Evolutionary conservation across 2,113 vertebrate species (phyloP), one percentile per base, ranked within the genome.

Genomic region (Pitta sordida): DNA sequence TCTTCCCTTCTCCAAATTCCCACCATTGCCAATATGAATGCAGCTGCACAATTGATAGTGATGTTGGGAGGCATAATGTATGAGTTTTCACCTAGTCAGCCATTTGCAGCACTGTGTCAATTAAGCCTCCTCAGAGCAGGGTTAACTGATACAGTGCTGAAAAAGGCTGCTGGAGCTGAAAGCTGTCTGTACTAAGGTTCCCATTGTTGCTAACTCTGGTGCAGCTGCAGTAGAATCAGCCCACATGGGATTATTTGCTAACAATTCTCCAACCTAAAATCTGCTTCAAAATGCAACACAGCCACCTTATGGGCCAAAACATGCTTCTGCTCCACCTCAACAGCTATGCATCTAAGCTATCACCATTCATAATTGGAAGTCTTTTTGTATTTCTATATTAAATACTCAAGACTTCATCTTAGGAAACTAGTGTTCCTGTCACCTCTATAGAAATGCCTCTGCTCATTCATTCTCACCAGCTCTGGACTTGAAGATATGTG

Each of bases 71-170:
- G 85, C 83, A 85, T 91, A 93, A 96, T 91, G 92, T 89, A 92
- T 56, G 87, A 88, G 87, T 95, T 95, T 95, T 96, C 93, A 93
- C 96, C 91, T 95, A 26, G 29, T 94, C 90, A 95, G 93, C 75
- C 87, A 86, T 95, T 94, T 96, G 94, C 85, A 96, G 85, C 60
- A 52, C 94, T 95, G 87, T 94, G 94, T 93, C 94, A 96, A 96
- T 96, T 96, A 96, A 96, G 93, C 95, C 76, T 94, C 83, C 93
- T 95, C 90, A 93, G 94, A 93, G 87, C 82, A 91, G 91, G 87
- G 94, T 96, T 96, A 96, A 96, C 94, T 90, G 96, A 96, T 95
- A 94, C 68, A 95, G 85, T 90, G 94, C 91, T 95, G 89, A 91
- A 95, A 95, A 91, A 55, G 83, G 88, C 95, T 95, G 95, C 93